phyloP scores from a whole-genome alignment of 2,113 vertebrate species.

The Desmodus rotundus region DNA sequence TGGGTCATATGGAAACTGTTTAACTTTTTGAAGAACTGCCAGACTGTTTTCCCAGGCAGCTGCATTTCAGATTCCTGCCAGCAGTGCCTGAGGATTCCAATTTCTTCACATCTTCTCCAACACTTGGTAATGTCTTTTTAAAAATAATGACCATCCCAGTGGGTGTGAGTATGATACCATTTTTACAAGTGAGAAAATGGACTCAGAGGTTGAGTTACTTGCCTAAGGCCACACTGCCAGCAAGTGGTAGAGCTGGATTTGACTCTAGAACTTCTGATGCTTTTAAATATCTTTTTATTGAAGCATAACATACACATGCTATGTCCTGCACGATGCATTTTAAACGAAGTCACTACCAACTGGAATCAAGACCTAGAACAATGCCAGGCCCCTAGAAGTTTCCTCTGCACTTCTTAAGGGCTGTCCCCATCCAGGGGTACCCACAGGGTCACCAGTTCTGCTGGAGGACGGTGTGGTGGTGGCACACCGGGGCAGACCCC shows the following conservation, averaged over 20 bases:
- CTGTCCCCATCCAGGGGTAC: neutral
- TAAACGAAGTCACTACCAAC: neutral
- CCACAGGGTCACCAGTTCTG: neutral
- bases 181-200: neutral
- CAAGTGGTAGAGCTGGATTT: neutral
- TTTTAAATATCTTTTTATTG: neutral
- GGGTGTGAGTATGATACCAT: neutral
- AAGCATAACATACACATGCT: fast-evolving
- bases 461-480: neutral
- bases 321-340: too few relatives aligned
- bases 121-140: neutral
- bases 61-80: neutral
- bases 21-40: neutral
- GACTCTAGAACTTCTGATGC: neutral
- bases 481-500: too few relatives aligned
- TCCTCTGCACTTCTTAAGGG: neutral
- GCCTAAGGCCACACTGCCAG: neutral
- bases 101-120: neutral
- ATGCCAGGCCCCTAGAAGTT: neutral
- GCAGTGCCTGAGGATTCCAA: too few relatives aligned
- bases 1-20: neutral
- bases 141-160: too few relatives aligned
- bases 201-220: neutral
- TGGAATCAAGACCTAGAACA: neutral
- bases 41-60: neutral